A percentile compares a stretch with the other conserved stretches of the same genome.
These are phyloP conservation scores for Butastur rufipennis DNA, from an alignment of 2,113 vertebrate species.

Conservation along the genomic window DNA sequence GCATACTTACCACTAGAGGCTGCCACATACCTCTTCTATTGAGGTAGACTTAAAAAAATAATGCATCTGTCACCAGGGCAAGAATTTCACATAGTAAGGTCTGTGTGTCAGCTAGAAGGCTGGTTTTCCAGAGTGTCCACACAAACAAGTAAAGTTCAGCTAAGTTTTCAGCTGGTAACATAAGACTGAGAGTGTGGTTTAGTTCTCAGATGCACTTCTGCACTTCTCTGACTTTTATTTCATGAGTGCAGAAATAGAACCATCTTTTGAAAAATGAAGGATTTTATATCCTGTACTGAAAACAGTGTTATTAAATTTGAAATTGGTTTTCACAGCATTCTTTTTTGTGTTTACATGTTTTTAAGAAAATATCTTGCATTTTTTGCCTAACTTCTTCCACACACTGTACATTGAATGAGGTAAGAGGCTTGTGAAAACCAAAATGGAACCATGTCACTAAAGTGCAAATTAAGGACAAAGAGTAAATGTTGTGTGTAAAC, in stretches of 20 bases:
- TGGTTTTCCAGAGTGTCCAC: background rate
- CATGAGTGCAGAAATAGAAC: background rate
- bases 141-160: background rate
- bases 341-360: background rate
- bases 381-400: background rate
- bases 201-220: background rate
- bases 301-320: background rate
- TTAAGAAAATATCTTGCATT: background rate
- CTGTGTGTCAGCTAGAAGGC: background rate
- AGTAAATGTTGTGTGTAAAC: background rate
- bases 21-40: constrained; percentile 28
- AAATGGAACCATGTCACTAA: background rate
- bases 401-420: background rate
- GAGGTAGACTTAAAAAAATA: background rate
- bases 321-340: background rate
- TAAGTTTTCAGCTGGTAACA: background rate
- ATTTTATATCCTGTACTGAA: background rate
- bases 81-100: background rate
- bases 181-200: background rate
- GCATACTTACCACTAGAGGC: constrained; percentile 62
- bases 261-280: background rate
- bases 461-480: background rate
- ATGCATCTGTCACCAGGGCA: background rate
- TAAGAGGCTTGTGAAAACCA: background rate
- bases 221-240: background rate